A percentile compares a stretch with the other conserved stretches of the same genome.
Evolutionary conservation across 2,797 vertebrate species (phyloP).

Genomic region (Argya squamiceps): DNA sequence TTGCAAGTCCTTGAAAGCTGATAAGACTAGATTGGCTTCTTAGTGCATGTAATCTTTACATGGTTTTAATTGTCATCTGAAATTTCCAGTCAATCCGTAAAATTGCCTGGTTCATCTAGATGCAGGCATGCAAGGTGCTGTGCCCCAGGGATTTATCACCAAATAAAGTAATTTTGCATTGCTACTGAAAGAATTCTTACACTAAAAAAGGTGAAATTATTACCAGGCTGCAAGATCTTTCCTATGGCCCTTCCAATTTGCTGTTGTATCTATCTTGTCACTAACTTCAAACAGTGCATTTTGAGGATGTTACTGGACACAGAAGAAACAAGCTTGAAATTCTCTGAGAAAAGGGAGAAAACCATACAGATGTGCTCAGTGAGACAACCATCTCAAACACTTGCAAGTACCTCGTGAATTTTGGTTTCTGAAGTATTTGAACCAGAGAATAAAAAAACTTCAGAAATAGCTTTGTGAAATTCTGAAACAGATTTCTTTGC

Average conservation of each 20-base stretch:
- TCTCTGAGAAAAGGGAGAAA: not conserved
- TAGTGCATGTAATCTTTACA: not conserved
- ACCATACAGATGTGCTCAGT: not conserved
- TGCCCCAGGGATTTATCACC: not conserved
- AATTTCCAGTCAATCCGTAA: not conserved
- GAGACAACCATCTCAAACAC: not conserved
- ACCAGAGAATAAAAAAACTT: not conserved
- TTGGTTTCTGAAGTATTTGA: not conserved
- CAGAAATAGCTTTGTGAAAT: not conserved
- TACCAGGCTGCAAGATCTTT: not conserved
- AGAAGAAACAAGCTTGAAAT: not conserved
- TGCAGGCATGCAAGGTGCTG: not conserved
- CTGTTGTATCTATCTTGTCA: not conserved
- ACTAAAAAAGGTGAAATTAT: not conserved
- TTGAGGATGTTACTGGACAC: not conserved
- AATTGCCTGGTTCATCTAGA: not conserved
- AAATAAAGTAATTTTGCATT: not conserved
- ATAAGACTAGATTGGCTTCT: not conserved
- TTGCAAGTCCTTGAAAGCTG: not conserved
- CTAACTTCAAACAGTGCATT: not conserved
- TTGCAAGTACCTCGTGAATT: not conserved
- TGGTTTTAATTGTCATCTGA: not conserved
- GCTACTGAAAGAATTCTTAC: not conserved
- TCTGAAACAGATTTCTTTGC: not conserved
- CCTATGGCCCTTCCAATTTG: not conserved